Percentiles rank a stretch among this genome's conserved stretches.
These are phyloP conservation scores for Cebus imitator DNA, from an alignment of 2,113 vertebrate species.

Conservation along the genomic window DNA sequence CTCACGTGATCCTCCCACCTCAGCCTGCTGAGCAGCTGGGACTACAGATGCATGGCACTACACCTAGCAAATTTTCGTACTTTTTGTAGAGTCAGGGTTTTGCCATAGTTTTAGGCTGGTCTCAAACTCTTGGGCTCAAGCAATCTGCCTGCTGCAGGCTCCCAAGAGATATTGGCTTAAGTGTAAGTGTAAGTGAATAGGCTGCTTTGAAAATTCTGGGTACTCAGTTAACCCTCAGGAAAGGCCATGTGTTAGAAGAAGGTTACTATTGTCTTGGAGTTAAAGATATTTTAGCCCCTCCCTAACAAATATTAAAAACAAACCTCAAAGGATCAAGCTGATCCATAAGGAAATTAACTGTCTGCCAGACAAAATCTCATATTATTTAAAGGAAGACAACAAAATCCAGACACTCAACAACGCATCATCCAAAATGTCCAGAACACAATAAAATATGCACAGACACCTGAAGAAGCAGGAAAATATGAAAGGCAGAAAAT, in stretches of 20 bases:
- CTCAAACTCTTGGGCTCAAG: no score
- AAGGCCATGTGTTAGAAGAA: not conserved
- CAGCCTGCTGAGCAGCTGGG: no score
- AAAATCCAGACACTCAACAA: not conserved
- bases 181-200: not conserved
- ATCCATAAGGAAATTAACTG: not conserved
- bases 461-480: not conserved
- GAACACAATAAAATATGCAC: not conserved
- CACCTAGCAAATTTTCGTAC: no score
- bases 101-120: no score
- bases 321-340: not conserved
- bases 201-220: not conserved
- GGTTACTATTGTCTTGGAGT: not conserved
- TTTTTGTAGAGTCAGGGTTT: no score
- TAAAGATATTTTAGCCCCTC: not conserved
- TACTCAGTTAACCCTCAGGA: not conserved
- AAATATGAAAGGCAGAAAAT: not conserved
- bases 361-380: not conserved
- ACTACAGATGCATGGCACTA: no score
- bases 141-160: no score
- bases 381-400: constrained; percentile 33
- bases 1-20: no score
- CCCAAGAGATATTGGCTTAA: not conserved
- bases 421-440: not conserved
- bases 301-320: not conserved